phyloP scores from a whole-genome alignment of 2,888 invertebrate species.

The Archips xylosteana region DNA sequence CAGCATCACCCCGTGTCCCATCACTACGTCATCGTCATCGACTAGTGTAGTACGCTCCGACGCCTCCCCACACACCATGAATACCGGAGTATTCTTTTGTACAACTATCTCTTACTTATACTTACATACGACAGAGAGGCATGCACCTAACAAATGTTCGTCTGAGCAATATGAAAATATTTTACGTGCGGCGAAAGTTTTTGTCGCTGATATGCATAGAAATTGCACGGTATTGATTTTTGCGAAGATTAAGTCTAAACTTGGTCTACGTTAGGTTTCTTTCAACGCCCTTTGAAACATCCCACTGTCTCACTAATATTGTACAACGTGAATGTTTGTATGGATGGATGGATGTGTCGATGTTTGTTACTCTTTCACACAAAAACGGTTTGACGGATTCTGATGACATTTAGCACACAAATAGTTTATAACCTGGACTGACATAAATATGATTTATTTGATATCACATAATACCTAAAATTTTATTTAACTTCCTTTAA shows the following conservation, averaged over 20 bases:
- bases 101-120: conserved; percentile 46
- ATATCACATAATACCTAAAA: too few relatives aligned
- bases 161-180: conserved; percentile 37
- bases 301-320: too few relatives aligned
- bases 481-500: too few relatives aligned
- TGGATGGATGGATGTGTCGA: too few relatives aligned
- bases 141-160: conserved; percentile 43
- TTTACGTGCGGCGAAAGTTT: conserved; percentile 17
- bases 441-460: too few relatives aligned
- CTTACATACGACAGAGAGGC: conserved; percentile 51
- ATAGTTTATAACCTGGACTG: too few relatives aligned
- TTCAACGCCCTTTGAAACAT: not conserved
- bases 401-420: too few relatives aligned
- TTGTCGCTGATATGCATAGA: conserved; percentile 4
- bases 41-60: conserved; percentile 79
- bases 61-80: conserved; percentile 73
- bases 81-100: conserved; percentile 77
- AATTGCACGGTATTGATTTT: conserved; percentile 8
- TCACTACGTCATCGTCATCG: conserved; percentile 77
- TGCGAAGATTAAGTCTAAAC: conserved; percentile 2
- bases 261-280: conserved; percentile 12
- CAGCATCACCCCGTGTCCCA: conserved; percentile 43
- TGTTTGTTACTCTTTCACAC: too few relatives aligned
- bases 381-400: too few relatives aligned
- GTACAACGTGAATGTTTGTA: too few relatives aligned